Conservation (phyloP, 2,113 vertebrate genomes). For the Etheostoma cragini region DNA sequence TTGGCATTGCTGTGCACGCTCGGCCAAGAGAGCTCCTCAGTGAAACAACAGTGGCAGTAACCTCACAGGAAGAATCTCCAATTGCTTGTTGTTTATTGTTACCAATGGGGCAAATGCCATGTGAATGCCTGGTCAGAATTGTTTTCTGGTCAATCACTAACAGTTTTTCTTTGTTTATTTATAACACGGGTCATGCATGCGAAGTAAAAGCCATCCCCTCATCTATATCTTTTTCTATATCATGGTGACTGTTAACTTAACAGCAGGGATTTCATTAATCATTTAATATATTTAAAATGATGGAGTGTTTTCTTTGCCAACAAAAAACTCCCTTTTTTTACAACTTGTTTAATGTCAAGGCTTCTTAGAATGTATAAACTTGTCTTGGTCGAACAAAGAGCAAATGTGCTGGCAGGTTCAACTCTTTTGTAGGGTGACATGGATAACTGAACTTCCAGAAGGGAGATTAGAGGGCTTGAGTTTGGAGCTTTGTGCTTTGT, state of each 20-base stretch:
- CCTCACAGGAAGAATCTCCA: background rate
- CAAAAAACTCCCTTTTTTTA: background rate
- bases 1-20: background rate
- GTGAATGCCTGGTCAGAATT: background rate
- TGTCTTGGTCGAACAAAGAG: background rate
- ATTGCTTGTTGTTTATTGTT: background rate
- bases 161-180: background rate
- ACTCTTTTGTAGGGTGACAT: background rate
- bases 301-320: background rate
- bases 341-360: background rate
- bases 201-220: background rate
- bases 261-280: background rate
- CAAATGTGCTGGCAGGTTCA: background rate
- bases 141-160: slow-evolving; percentile 1
- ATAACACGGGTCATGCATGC: too few species aligned
- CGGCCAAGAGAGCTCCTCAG: background rate
- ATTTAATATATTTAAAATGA: background rate
- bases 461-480: background rate
- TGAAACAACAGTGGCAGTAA: background rate
- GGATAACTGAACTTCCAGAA: background rate
- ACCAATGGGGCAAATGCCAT: too few species aligned
- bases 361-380: background rate
- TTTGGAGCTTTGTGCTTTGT: background rate
- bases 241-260: background rate
- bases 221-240: background rate